Conservation (phyloP, 2,888 invertebrate genomes). For the Acronicta aceris region DNA sequence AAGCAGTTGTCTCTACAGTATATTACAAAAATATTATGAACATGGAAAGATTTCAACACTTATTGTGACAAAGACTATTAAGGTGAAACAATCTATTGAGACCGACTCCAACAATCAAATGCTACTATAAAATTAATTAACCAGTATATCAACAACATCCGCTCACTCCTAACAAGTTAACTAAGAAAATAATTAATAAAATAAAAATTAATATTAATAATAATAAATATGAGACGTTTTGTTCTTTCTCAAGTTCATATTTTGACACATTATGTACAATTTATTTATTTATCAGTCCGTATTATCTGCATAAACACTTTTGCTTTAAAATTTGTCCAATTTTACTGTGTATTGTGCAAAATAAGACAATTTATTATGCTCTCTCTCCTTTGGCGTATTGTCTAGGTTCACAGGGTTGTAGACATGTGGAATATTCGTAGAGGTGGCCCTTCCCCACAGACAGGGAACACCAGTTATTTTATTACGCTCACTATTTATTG, state of each 20-base stretch:
- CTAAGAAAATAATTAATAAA: conserved; percentile 68
- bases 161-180: conserved; percentile 72
- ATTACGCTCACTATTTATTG: conserved; percentile 11
- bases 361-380: conserved; percentile 69
- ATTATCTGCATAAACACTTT: conserved; percentile 66
- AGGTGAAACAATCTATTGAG: conserved; percentile 62
- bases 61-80: conserved; percentile 63
- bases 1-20: conserved; percentile 63
- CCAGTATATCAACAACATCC: conserved; percentile 78
- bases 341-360: conserved; percentile 65
- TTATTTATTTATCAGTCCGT: conserved; percentile 80
- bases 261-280: conserved; percentile 81
- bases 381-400: conserved; percentile 64
- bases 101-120: conserved; percentile 65
- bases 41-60: conserved; percentile 68
- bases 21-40: conserved; percentile 69
- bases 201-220: conserved; percentile 69
- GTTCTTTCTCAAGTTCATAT: conserved; percentile 81
- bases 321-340: conserved; percentile 52
- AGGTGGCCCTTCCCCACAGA: no score
- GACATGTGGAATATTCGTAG: conserved; percentile 15
- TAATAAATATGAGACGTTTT: conserved; percentile 86
- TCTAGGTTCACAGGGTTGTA: conserved; percentile 50
- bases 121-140: conserved; percentile 80
- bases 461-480: conserved; percentile 8